Conservation (phyloP, 2,888 invertebrate genomes). For the Choreutis nemorana region DNA sequence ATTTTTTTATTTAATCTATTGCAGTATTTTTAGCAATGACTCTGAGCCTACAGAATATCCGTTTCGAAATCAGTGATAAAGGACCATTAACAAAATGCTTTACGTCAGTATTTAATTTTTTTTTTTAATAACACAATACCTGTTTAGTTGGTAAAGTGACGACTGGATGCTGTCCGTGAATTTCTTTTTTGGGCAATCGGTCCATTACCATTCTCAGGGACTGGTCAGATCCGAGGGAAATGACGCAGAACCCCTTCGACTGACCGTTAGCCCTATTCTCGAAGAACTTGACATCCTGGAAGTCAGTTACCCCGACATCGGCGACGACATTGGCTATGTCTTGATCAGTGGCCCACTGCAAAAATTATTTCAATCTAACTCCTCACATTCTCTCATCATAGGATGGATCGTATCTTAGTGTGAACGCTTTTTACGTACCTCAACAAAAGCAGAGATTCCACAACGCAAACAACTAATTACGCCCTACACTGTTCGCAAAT, state of each 20-base stretch:
- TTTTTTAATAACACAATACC: slow-evolving; percentile 59
- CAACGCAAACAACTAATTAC: too few species aligned
- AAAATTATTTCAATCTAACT: slow-evolving; percentile 43
- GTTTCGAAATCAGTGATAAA: too few species aligned
- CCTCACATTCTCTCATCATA: slow-evolving; percentile 32
- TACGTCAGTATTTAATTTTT: too few species aligned
- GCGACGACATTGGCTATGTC: slow-evolving; percentile 92
- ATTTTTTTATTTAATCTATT: too few species aligned
- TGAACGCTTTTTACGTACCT: neutral
- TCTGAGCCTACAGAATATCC: too few species aligned
- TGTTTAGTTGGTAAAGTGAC: slow-evolving; percentile 97
- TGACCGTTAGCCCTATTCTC: slow-evolving; percentile 99
- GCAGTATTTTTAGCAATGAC: too few species aligned
- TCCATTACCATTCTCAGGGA: slow-evolving; percentile 92
- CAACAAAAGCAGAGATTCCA: slow-evolving; percentile 7
- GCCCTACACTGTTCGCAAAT: too few species aligned
- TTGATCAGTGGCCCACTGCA: slow-evolving; percentile 97
- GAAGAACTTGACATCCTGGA: slow-evolving; percentile 98
- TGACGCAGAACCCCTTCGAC: slow-evolving; percentile 97
- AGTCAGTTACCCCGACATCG: slow-evolving; percentile 89
- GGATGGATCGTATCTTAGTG: too few species aligned
- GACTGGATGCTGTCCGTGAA: slow-evolving; percentile 94
- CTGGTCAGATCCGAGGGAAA: slow-evolving; percentile 91
- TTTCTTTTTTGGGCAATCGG: slow-evolving; percentile 91
- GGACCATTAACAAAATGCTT: too few species aligned